Conservation (phyloP, 2,113 vertebrate genomes). For the Sphyrna mokarran region DNA sequence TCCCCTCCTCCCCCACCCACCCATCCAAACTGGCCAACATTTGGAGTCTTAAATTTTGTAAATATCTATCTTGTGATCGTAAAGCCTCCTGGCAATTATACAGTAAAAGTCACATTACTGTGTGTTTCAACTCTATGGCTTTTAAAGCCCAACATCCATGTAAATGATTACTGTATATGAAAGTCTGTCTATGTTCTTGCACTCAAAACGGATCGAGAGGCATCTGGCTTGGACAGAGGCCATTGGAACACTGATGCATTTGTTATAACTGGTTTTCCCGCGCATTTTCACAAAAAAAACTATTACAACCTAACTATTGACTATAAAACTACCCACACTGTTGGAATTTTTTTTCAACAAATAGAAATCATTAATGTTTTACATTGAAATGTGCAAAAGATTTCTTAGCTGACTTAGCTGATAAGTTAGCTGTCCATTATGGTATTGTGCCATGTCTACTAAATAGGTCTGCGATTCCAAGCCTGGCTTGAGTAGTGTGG, state of each 20-base stretch:
- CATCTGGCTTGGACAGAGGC: neutral
- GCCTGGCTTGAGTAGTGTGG: too few relatives aligned
- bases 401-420: neutral
- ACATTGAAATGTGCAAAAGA: neutral
- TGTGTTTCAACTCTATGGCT: neutral
- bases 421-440: neutral
- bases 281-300: neutral
- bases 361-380: neutral
- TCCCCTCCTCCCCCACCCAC: neutral
- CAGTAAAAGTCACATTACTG: constrained; percentile 13
- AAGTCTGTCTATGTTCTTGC: neutral
- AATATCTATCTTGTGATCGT: constrained; percentile 9
- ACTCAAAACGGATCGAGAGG: constrained; percentile 1
- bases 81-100: neutral
- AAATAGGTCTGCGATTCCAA: neutral
- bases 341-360: neutral
- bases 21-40: neutral
- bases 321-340: neutral
- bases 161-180: neutral
- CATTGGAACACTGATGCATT: constrained; percentile 20
- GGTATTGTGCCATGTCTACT: neutral
- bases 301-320: neutral
- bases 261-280: neutral
- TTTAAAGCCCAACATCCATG: neutral
- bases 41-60: neutral